phyloP scores from a whole-genome alignment of 2,113 vertebrate genomes.

The Phalacrocorax carbo region DNA sequence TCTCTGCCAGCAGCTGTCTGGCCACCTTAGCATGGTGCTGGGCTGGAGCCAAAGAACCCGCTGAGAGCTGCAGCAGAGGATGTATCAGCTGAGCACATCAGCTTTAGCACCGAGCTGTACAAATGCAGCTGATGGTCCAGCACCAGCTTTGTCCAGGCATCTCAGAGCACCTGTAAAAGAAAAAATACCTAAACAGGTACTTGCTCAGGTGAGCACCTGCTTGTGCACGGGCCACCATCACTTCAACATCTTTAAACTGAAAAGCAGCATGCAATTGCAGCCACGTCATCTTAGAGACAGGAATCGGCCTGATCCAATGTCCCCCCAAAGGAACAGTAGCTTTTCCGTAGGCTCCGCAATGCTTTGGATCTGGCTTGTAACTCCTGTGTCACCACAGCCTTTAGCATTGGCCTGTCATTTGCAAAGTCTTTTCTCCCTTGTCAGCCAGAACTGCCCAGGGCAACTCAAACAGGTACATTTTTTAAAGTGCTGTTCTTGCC shows the following conservation, averaged over 20 bases:
- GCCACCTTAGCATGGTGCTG: neutral
- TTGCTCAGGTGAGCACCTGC: neutral
- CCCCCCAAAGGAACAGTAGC: neutral
- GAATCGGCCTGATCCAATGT: neutral
- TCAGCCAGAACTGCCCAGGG: neutral
- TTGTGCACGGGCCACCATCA: neutral
- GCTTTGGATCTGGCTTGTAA: neutral
- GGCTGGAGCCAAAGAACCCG: neutral
- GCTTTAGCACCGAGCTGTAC: accelerated
- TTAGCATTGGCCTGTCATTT: neutral
- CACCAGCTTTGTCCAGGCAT: neutral
- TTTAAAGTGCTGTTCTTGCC: neutral
- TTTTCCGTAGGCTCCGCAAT: neutral
- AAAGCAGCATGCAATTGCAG: accelerated
- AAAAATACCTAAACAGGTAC: too few species aligned
- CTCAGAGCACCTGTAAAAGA: neutral
- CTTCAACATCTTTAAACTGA: neutral
- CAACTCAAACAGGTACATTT: neutral
- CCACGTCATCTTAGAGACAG: too few species aligned
- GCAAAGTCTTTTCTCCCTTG: neutral
- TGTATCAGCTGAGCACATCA: neutral
- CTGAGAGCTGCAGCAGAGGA: neutral
- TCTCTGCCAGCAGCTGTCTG: neutral
- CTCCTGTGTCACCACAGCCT: accelerated
- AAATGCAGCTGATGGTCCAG: neutral